These are phyloP conservation scores for Perca flavescens DNA, from an alignment of 2,113 vertebrate species.

Conservation along the genomic window DNA sequence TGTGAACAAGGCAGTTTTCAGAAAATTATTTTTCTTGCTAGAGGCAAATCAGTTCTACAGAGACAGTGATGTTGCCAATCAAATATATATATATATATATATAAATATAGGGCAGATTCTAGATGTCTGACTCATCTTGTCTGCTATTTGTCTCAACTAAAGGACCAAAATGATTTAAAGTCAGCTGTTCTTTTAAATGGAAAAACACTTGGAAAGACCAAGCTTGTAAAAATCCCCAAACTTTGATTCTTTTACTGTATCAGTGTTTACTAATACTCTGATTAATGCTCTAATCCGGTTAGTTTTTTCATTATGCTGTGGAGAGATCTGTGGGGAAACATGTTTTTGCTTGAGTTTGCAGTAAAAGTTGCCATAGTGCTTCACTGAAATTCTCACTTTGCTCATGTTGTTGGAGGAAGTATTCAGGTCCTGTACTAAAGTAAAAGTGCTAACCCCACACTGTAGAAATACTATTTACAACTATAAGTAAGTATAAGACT, in stretches of 20 bases:
- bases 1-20: too few species aligned
- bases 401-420: background rate
- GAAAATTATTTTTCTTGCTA: too few species aligned
- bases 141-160: background rate
- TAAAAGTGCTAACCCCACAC: background rate
- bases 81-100: background rate
- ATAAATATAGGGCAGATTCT: background rate
- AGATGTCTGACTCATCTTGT: constrained; percentile 3
- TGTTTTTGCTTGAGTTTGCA: background rate
- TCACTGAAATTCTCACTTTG: background rate
- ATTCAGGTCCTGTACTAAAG: background rate
- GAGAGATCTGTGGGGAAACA: background rate
- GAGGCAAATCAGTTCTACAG: constrained; percentile 9
- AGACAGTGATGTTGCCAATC: constrained; percentile 10
- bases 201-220: background rate
- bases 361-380: background rate
- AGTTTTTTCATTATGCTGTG: background rate
- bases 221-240: background rate
- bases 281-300: background rate
- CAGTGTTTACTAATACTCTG: background rate
- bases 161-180: background rate
- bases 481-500: background rate
- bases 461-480: background rate
- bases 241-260: background rate
- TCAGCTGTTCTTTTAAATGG: background rate